These are phyloP conservation scores for Athene cunicularia DNA, from an alignment of 2,113 vertebrate genomes.

Conservation along the genomic window DNA sequence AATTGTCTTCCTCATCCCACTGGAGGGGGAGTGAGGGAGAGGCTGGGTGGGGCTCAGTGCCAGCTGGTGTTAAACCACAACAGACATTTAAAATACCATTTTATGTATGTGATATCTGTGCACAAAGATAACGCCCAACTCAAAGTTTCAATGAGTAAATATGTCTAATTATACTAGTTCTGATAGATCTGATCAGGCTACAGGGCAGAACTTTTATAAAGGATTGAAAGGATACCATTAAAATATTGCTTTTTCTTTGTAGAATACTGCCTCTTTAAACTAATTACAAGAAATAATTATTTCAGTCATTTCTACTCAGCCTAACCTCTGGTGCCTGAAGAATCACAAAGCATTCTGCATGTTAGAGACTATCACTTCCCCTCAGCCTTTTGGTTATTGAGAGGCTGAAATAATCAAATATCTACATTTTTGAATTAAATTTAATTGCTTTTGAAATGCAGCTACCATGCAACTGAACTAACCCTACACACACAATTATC, in stretches of 20 bases:
- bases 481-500: not conserved
- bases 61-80: too few relatives aligned
- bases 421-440: not conserved
- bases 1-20: too few relatives aligned
- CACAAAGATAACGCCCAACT: not conserved
- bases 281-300: not conserved
- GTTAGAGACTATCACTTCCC: not conserved
- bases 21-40: too few relatives aligned
- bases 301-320: not conserved
- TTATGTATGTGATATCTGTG: not conserved
- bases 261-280: not conserved
- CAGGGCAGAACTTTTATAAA: not conserved
- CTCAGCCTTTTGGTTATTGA: not conserved
- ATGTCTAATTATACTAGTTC: not conserved
- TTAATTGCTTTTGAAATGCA: not conserved
- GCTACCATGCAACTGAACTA: not conserved
- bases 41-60: too few relatives aligned
- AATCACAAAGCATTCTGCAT: not conserved
- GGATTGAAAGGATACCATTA: not conserved
- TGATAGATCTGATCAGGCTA: not conserved
- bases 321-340: not conserved
- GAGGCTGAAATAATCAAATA: not conserved
- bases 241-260: not conserved
- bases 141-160: not conserved
- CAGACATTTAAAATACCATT: not conserved